Base-by-base conservation (phyloP, 1,140 invertebrate species). In the Ceratina japonica region DNA sequence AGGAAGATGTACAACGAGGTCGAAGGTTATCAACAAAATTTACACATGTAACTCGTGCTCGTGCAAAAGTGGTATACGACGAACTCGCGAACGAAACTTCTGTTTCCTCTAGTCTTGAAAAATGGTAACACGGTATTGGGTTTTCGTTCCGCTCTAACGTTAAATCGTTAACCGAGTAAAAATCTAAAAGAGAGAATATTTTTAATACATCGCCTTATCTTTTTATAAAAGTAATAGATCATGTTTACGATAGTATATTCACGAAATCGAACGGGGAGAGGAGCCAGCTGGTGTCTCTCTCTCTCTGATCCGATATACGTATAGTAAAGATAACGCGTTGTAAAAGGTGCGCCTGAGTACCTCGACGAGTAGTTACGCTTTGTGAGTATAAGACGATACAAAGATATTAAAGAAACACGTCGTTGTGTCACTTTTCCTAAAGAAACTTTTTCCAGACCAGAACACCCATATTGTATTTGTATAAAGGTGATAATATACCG, bases 1-100 rank as follows among this genome's bases (percentile, higher is more conserved):
- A 90, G 87, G 59, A 90, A 89, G 56, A 92, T 92, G 90, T 92
- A 91, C 75, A 90, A 87, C 61, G 91, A 92, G 81, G 86, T 92
- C 12, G 90, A 91, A 52, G 87, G 86, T 58, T 89, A 87, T 78
- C 86, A 88, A 44, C 81, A 89, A 58, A 87, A 88, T 81, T 81
- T 91, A 80, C 88, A 91, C n/a, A 90, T 91, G 66, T 91, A 87
- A 37, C 22, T 2, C 15, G 7, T 4, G 8, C 22, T 44, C 37
- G 10, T 44, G 3, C n/a, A n/a, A 44, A 44, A 10, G 37, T 44
- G 37, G 10, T 7, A 44, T 44, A 44, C 10, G 5, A 44, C 10
- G 5, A 44, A 10, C 10, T 44, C 5, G 37, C 10, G 10, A 0
- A 44, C 5, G 10, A 44, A 7, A 44, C 10, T 44, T 44, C 10